phyloP scores from a whole-genome alignment of 2,888 invertebrate species.

The Caenorhabditis sp. region DNA sequence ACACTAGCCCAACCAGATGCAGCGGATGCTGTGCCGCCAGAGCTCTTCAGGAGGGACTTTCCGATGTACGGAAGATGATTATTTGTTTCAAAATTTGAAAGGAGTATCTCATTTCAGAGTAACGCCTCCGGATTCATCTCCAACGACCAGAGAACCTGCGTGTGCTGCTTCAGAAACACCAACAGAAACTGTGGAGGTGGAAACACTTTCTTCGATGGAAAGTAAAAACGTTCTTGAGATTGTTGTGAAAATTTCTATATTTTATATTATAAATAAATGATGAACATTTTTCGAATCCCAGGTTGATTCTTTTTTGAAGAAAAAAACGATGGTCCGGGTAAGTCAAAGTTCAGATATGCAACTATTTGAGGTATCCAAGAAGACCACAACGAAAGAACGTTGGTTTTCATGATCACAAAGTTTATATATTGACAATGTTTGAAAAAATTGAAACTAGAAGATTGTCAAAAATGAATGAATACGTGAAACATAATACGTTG shows the following conservation, averaged over 20 bases:
- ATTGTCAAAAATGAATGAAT: too few species aligned
- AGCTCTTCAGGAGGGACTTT: slow-evolving; percentile 60
- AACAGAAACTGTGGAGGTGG: slow-evolving; percentile 43
- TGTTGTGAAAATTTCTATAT: neutral
- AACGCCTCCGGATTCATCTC: slow-evolving; percentile 61
- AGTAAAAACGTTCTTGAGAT: neutral
- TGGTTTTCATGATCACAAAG: too few species aligned
- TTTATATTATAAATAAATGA: neutral
- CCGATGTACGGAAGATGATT: too few species aligned
- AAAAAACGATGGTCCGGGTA: too few species aligned
- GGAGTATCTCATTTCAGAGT: slow-evolving; percentile 13
- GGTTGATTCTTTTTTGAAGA: too few species aligned
- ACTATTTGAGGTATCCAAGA: too few species aligned
- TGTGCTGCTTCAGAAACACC: slow-evolving; percentile 63
- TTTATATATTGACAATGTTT: too few species aligned
- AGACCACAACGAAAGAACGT: too few species aligned
- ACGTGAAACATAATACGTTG: slow-evolving; percentile 33
- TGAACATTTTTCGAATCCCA: too few species aligned
- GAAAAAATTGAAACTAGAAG: neutral
- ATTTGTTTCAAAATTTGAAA: too few species aligned
- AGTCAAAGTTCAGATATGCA: too few species aligned
- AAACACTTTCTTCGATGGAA: slow-evolving; percentile 47
- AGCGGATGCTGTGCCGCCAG: slow-evolving; percentile 55
- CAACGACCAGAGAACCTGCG: slow-evolving; percentile 52
- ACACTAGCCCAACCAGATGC: slow-evolving; percentile 47